Evolutionary conservation across 2,797 vertebrate genomes (phyloP), one percentile per base, ranked within the genome.

Genomic region (Huso huso): DNA sequence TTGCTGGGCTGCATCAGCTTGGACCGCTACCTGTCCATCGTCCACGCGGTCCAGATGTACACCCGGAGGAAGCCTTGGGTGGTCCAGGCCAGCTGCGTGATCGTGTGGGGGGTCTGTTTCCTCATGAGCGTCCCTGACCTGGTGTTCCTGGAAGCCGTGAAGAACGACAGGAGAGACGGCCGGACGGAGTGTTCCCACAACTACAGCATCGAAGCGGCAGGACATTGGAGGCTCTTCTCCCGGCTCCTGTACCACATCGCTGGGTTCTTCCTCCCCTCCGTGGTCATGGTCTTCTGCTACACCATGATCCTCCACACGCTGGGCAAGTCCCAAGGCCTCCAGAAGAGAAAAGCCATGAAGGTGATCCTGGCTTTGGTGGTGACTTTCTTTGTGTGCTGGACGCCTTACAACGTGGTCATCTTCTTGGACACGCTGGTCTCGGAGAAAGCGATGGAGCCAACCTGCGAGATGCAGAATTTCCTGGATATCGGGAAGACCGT

Each of bases 1-100:
- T 88, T 99, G 66, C 85, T 98, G 73, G 90, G 89, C 37, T 95
- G 93, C 81, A 95, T 98, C 1, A 96, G 95, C 0, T 82, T 96
- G 62, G 95, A 98, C 72, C 93, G 95, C 53, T 98, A 97, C 86
- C 72, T 92, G 74, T 95, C 93, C 71, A 93, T 98, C 0, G 91
- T 99, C 66, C 91, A 95, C 0, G 94, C 96, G 0, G 87, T 96
- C 50, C 93, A 94, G 50, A 90, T 95, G 84, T 96, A 95, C 83
- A 94, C 89, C 66, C 91, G 87, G 53, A 92, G 81, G 61, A 91
- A 90, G 18, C 84, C 89, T 61, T 82, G 78, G 72, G 76, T 85
- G 6, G 82, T 93, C 69, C 93, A 95, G 6, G 63, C 83, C 79
- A 91, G 92, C 76, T 96, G 95, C 10, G 10, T 67, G 0, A 71